Percentiles rank a stretch among this genome's conserved stretches.
These are phyloP conservation scores for Oligia latruncula DNA, from an alignment of 2,888 invertebrate species.

Conservation along the genomic window DNA sequence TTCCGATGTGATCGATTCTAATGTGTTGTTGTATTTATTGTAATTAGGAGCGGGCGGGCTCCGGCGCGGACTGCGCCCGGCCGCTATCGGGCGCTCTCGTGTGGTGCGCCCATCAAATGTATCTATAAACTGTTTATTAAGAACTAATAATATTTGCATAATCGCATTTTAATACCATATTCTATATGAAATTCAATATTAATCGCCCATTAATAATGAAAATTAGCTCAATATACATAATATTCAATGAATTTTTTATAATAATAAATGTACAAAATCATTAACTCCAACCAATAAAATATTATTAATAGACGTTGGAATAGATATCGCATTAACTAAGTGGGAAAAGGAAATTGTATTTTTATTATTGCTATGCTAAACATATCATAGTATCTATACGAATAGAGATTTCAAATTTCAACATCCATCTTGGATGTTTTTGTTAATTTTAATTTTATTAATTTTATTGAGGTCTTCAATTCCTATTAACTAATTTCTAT, in stretches of 20 bases:
- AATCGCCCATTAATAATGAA: constrained; percentile 85
- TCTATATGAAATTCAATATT: constrained; percentile 87
- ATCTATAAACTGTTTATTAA: constrained; percentile 85
- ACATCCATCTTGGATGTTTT: constrained; percentile 56
- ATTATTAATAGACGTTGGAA: constrained; percentile 74
- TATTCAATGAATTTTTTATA: constrained; percentile 78
- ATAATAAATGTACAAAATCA: constrained; percentile 80
- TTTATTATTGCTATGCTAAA: constrained; percentile 73
- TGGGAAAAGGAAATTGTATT: constrained; percentile 76
- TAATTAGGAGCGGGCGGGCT: constrained; percentile 77
- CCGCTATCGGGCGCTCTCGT: constrained; percentile 68
- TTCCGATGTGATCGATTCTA: constrained; percentile 88
- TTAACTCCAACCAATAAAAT: constrained; percentile 82
- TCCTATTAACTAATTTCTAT: constrained; percentile 58
- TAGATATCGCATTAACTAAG: constrained; percentile 75
- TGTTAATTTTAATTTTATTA: constrained; percentile 61
- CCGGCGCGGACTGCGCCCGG: constrained; percentile 34
- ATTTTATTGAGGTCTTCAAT: constrained; percentile 63
- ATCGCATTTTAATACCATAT: constrained; percentile 84
- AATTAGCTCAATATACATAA: constrained; percentile 84
- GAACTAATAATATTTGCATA: constrained; percentile 89
- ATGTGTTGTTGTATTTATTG: constrained; percentile 88
- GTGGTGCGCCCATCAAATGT: constrained; percentile 83
- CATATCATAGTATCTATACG: constrained; percentile 54
- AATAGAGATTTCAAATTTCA: constrained; percentile 71